Base-by-base conservation (phyloP, 2,888 invertebrate genomes). In the Tetragnatha montana region DNA sequence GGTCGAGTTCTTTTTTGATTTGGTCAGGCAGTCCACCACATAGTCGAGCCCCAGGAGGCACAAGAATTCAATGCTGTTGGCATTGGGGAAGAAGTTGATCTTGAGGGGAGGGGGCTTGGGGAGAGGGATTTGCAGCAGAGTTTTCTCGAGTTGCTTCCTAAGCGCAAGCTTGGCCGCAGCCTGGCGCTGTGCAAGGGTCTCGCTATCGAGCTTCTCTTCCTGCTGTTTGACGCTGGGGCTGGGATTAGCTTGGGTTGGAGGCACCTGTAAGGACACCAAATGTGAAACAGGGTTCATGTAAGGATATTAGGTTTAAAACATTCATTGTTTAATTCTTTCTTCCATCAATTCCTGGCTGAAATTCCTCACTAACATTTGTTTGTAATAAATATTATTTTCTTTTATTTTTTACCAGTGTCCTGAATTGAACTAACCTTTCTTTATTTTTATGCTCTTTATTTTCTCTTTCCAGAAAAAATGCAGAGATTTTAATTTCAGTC, bases 71-170 rank as follows among this genome's bases (percentile, higher is more conserved):
- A 98, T 97, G 94, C 98, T 98, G 93, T 97, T 97, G 8, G 99
- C 98, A 94, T 98, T 99, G 19, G 99, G 99, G 93, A 99, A 98
- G 94, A 99, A 99, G 95, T 98, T 98, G 97, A 99, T 98, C 94
- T 99, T 99, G 90, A 99, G 98, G 92, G 98, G 98, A 80, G 99
- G 99, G 6, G 99, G 98, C 94, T 99, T 99, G 60, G 99, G 99
- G 35, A 98, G 98, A 81, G 99, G 98, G 93, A 98, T 98, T 95
- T 98, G 95, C 83, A 98, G 94, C 89, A 98, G 94, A 3, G 98
- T 98, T 94, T 98, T 98, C 94, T 98, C 99, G 78, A 99, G 95
- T 93, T 99, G 99, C 93, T 99, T 99, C 85, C 99, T 95, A 89
- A 99, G 95, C 6, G 99, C 99, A 92, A 98, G 95, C 93, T 99